A percentile compares a stretch with the other conserved stretches of the same genome.
Conservation (phyloP, 2,113 vertebrate genomes). For the Orcinus orca region DNA sequence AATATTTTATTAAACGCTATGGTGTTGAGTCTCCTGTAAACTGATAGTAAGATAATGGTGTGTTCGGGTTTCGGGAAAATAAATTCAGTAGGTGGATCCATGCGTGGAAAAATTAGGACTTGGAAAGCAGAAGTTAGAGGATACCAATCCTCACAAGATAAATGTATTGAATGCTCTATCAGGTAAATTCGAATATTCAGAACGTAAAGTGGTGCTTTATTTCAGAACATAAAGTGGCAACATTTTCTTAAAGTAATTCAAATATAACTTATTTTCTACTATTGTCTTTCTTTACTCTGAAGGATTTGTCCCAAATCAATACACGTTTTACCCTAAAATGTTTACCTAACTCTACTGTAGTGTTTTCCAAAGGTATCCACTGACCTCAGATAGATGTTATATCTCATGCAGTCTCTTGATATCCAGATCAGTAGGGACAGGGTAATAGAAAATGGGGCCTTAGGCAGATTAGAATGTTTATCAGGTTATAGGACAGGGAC, state of each 20-base stretch:
- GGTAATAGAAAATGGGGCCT: background rate
- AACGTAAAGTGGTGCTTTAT: background rate
- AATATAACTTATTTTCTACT: background rate
- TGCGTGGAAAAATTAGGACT: constrained; percentile 13
- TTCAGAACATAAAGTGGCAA: background rate
- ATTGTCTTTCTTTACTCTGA: background rate
- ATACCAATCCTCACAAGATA: background rate
- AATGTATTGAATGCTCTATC: background rate
- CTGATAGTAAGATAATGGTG: constrained; percentile 20
- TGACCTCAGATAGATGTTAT: background rate
- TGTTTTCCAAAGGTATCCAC: background rate
- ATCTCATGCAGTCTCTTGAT: background rate
- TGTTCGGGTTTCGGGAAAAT: constrained; percentile 50
- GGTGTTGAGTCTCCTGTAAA: background rate
- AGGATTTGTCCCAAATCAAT: background rate
- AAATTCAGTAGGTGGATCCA: constrained; percentile 25
- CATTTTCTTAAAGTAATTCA: constrained; percentile 3
- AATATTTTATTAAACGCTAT: constrained; percentile 24
- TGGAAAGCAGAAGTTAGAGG: background rate
- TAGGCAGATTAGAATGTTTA: background rate
- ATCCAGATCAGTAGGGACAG: background rate
- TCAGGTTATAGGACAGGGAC: background rate
- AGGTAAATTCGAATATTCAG: background rate
- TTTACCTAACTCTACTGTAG: background rate
- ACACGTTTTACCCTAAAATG: background rate